phyloP scores from a whole-genome alignment of 53 echinoderm and acorn worm species.

The Stichopus horrens region DNA sequence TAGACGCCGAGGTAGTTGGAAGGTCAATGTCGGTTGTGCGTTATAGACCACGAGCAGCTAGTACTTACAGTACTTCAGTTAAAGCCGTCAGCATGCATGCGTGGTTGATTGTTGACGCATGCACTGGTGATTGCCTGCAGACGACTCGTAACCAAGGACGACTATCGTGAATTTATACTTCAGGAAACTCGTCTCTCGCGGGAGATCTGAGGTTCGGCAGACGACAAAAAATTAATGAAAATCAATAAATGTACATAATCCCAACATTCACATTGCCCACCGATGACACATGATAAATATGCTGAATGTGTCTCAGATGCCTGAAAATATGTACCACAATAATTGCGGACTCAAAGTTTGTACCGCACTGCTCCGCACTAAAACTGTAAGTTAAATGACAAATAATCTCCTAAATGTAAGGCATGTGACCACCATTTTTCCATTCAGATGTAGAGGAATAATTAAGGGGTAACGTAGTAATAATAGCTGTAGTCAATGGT shows the following conservation, averaged over 20 bases:
- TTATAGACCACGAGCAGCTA: neutral
- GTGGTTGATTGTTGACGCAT: neutral
- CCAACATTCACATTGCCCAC: neutral
- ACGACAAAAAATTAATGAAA: slow-evolving; percentile 8
- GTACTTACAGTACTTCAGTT: neutral
- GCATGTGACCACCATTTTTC: too few relatives aligned
- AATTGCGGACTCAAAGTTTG: too few relatives aligned
- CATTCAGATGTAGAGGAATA: too few relatives aligned
- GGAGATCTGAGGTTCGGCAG: slow-evolving; percentile 1
- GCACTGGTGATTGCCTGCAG: neutral
- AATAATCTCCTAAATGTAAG: too few relatives aligned
- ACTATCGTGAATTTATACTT: neutral
- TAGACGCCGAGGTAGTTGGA: too few relatives aligned
- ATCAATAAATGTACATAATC: neutral
- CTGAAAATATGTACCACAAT: too few relatives aligned
- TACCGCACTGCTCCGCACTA: too few relatives aligned
- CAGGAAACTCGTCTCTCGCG: neutral
- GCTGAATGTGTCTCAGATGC: too few relatives aligned
- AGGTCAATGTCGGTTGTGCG: too few relatives aligned
- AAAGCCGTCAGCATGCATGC: neutral
- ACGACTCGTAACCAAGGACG: neutral
- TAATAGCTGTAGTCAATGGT: too few relatives aligned
- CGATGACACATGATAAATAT: neutral
- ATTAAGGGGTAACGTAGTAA: too few relatives aligned
- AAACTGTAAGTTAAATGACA: too few relatives aligned